Evolutionary conservation across 2,113 vertebrate species (phyloP).

Genomic region (Salvelinus fontinalis): DNA sequence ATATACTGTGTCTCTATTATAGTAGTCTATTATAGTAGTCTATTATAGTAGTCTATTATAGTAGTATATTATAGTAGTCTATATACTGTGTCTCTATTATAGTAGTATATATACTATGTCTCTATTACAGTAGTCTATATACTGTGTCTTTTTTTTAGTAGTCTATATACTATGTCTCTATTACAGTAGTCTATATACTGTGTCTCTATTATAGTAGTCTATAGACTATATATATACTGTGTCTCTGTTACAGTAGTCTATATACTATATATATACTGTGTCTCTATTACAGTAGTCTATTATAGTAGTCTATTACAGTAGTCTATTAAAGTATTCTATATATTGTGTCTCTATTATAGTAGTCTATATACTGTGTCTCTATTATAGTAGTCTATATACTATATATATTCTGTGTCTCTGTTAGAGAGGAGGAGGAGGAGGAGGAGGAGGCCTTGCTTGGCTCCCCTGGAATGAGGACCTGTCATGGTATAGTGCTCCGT

Average conservation of each 20-base stretch:
- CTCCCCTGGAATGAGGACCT: background rate
- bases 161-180: conserved; percentile 83
- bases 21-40: conserved; percentile 49
- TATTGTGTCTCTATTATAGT: no score
- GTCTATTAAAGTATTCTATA: no score
- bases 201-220: conserved; percentile 83
- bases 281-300: no score
- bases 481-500: background rate
- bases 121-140: conserved; percentile 77
- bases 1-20: conserved; percentile 87
- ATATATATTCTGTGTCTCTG: no score
- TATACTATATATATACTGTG: no score
- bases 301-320: no score
- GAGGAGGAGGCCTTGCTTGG: background rate
- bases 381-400: no score
- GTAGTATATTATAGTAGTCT: conserved; percentile 62
- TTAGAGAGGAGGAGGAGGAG: background rate
- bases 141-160: conserved; percentile 75
- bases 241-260: no score
- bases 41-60: no score
- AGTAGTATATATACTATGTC: conserved; percentile 86
- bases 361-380: no score
- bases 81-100: conserved; percentile 87
- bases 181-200: conserved; percentile 87
- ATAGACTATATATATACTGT: no score